A percentile compares a stretch with the other conserved stretches of the same genome.
phyloP scores from a whole-genome alignment of 1,140 invertebrate species.

The Platorchestia sp. region DNA sequence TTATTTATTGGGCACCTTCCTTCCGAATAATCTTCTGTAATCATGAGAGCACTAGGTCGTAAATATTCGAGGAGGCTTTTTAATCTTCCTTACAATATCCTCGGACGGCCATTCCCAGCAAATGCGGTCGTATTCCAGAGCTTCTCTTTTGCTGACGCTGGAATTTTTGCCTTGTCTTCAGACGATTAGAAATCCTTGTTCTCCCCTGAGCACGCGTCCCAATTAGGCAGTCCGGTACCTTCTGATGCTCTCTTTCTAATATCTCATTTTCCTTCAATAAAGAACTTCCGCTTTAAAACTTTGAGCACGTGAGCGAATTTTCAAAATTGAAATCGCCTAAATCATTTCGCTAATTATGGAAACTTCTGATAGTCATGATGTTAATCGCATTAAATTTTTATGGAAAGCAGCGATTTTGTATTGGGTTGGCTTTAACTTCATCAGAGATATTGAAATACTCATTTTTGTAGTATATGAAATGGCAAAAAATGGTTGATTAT shows the following conservation, averaged over 20 bases:
- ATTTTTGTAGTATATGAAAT: too few species aligned
- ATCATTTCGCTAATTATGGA: not conserved
- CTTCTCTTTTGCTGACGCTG: constrained; percentile 40
- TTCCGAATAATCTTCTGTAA: constrained; percentile 19
- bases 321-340: not conserved
- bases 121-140: constrained; percentile 43
- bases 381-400: not conserved
- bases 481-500: too few species aligned
- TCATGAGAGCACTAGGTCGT: not conserved
- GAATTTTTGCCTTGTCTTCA: not conserved
- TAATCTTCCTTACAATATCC: constrained; percentile 49
- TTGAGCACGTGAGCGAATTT: not conserved
- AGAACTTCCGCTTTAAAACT: constrained; percentile 8
- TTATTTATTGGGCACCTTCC: not conserved
- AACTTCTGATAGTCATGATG: not conserved
- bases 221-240: not conserved
- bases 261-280: constrained; percentile 7
- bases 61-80: constrained; percentile 9
- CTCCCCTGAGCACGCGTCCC: not conserved
- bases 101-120: not conserved
- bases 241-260: constrained; percentile 4
- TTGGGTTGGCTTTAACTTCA: not conserved
- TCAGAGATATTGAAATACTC: not conserved
- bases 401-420: not conserved
- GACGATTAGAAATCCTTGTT: constrained; percentile 43